Evolutionary conservation across 2,113 vertebrate species (phyloP).

Genomic region (Dinomys branickii): DNA sequence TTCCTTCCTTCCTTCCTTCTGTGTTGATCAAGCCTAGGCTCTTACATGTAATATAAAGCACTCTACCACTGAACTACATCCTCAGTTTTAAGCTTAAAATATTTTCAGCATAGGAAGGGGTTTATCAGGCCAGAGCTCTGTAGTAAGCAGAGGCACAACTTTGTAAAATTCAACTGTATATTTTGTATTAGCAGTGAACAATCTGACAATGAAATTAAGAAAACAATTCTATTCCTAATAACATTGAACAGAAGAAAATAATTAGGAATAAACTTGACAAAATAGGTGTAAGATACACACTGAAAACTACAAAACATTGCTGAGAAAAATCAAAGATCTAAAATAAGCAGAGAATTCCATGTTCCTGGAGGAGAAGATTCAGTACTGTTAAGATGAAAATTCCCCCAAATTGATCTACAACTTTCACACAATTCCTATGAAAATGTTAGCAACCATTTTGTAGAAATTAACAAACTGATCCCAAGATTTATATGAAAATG

Average conservation of each 20-base stretch:
- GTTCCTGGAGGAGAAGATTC: background rate
- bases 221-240: background rate
- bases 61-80: background rate
- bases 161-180: background rate
- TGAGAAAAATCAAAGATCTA: slow-evolving; percentile 22
- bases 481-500: background rate
- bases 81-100: background rate
- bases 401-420: background rate
- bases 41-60: background rate
- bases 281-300: background rate
- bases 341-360: background rate
- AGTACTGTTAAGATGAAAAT: background rate
- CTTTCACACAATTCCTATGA: background rate
- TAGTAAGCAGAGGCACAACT: background rate
- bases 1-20: background rate
- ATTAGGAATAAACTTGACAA: background rate
- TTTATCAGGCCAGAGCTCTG: background rate
- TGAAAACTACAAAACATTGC: background rate
- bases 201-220: background rate
- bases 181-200: background rate
- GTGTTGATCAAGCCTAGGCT: background rate
- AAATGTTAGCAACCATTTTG: slow-evolving; percentile 1
- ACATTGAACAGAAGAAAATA: slow-evolving; percentile 16
- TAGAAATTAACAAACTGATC: background rate
- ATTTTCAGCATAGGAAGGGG: background rate